Evolutionary conservation across 2,797 vertebrate species (phyloP).

Genomic region (Lepus oiostolus): DNA sequence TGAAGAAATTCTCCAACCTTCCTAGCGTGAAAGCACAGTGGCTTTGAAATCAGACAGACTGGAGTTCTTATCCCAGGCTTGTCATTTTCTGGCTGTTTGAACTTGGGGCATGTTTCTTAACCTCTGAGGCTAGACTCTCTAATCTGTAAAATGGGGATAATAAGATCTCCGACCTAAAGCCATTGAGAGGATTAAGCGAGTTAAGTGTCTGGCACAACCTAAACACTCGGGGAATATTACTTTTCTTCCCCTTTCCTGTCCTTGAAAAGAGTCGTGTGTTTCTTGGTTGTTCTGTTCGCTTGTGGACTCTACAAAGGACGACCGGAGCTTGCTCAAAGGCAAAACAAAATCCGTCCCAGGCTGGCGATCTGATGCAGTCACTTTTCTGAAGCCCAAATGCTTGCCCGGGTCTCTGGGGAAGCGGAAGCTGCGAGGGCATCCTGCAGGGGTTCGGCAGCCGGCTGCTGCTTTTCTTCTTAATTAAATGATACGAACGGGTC

Average conservation of each 20-base stretch:
- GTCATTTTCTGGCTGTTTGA: constrained; percentile 71
- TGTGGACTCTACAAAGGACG: constrained; percentile 8
- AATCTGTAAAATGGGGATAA: constrained; percentile 85
- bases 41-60: constrained; percentile 67
- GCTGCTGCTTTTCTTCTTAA: constrained; percentile 65
- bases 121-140: constrained; percentile 65
- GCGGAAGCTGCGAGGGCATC: background rate
- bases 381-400: constrained; percentile 65
- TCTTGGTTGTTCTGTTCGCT: constrained; percentile 64
- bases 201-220: constrained; percentile 64
- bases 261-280: constrained; percentile 41
- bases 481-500: constrained; percentile 72
- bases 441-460: background rate
- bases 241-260: constrained; percentile 62
- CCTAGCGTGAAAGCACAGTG: background rate
- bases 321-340: constrained; percentile 60
- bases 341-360: constrained; percentile 64
- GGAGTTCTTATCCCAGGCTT: constrained; percentile 62
- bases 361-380: constrained; percentile 44
- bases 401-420: background rate
- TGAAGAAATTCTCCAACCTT: constrained; percentile 59
- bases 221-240: constrained; percentile 69
- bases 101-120: constrained; percentile 70
- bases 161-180: constrained; percentile 71
- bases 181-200: constrained; percentile 79